Conservation (phyloP, 1,140 invertebrate species). For the Drosophila orena region DNA sequence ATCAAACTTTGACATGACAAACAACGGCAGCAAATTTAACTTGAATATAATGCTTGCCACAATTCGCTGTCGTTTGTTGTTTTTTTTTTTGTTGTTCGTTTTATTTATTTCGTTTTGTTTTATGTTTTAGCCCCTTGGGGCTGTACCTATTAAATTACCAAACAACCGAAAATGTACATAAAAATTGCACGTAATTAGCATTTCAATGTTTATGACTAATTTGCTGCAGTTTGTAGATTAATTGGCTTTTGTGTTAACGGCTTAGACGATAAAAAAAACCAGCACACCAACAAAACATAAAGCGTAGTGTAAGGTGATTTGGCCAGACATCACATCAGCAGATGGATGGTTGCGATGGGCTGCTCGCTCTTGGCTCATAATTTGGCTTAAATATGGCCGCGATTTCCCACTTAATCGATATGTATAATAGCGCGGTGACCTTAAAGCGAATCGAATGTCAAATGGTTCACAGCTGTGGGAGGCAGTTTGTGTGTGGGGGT, state of each 20-base stretch:
- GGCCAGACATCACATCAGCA: conserved; percentile 1
- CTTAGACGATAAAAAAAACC: conserved; percentile 43
- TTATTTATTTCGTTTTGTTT: background rate
- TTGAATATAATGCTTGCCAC: conserved; percentile 48
- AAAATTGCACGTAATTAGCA: conserved; percentile 75
- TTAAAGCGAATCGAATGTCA: conserved; percentile 49
- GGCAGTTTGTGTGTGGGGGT: conserved; percentile 24
- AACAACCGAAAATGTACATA: conserved; percentile 60
- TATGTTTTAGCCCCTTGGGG: background rate
- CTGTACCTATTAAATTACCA: conserved; percentile 64
- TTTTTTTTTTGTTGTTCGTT: too few relatives aligned
- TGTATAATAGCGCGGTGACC: conserved; percentile 30
- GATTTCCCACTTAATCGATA: conserved; percentile 32
- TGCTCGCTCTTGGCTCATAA: conserved; percentile 36
- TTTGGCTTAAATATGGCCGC: conserved; percentile 45
- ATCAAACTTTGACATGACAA: conserved; percentile 74
- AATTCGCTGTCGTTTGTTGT: conserved; percentile 23
- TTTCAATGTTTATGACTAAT: conserved; percentile 79
- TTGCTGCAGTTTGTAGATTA: conserved; percentile 75
- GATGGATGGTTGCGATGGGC: conserved; percentile 26
- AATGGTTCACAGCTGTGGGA: conserved; percentile 21
- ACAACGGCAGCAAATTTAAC: conserved; percentile 36
- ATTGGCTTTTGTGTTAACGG: conserved; percentile 74
- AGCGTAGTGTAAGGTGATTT: conserved; percentile 32
- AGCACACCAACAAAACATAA: conserved; percentile 7